Evolutionary conservation across 2,113 vertebrate genomes (phyloP), one percentile per base, ranked within the genome.

Genomic region (Eurypyga helias): DNA sequence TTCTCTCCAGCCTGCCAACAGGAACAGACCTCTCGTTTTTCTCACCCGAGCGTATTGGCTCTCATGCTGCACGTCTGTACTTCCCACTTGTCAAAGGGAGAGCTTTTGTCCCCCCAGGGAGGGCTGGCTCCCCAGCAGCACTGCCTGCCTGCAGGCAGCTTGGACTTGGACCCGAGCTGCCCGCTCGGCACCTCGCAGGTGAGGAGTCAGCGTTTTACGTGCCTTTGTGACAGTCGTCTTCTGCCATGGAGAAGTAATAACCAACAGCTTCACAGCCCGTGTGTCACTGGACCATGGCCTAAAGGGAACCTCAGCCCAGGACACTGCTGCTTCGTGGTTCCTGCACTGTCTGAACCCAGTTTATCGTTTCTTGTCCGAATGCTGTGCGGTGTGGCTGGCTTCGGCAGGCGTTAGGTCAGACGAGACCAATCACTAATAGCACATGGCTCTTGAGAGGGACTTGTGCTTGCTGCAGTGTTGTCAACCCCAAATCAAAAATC

Each of bases 341-440:
- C 65, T 76, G 46, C 21, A 0, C 72, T 80, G 0, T 20, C 49
- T 0, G 0, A 83, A 41, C 31, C 18, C 21, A 13, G 5, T 45
- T 70, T 66, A 54, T 46, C 24, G 76, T 72, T 45, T 83, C 41
- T 33, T 49, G 31, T 34, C 58, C 0, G 0, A 65, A 9, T 7
- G 31, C 28, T 61, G 0, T 29, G 52, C 1, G 0, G 17, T 15
- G 58, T 57, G n/a, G 16, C 65, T 45, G 45, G 17, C 58, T 78
- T 72, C 1, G 1, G 43, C 66, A 72, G 60, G 60, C 54, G 28
- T 77, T 62, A 38, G 13, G 0, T 8, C 17, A 51, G 34, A 7
- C 1, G 36, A 66, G 43, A 26, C 11, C n/a, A n/a, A 3, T 75
- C 66, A 28, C 12, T 55, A 12, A 11, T 36, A 33, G 11, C 29